Conservation (phyloP, 2,888 invertebrate genomes). For the Euzetes globulus region DNA sequence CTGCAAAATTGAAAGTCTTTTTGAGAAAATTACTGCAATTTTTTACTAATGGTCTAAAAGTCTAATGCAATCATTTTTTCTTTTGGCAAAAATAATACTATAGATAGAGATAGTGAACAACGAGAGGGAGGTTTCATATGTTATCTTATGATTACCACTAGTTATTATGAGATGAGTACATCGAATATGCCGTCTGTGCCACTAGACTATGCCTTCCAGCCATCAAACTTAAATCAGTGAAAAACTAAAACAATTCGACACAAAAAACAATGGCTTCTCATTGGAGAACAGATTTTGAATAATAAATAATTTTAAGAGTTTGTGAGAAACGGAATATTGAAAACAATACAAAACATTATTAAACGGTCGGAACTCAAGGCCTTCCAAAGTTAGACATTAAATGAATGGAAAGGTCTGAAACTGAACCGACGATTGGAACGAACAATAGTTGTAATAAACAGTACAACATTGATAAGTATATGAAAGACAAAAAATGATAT, state of each 20-base stretch:
- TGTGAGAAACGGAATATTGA: not conserved
- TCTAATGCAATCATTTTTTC: not conserved
- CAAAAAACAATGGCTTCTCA: not conserved
- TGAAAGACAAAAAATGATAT: no score
- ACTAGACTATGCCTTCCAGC: constrained; percentile 9
- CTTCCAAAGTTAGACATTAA: not conserved
- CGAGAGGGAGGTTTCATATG: not conserved
- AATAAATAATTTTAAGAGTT: not conserved
- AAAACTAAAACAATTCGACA: constrained; percentile 7
- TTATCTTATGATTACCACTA: constrained; percentile 11
- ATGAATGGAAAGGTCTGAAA: not conserved
- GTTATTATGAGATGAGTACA: not conserved
- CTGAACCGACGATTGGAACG: no score
- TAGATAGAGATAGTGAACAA: not conserved
- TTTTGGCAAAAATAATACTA: not conserved
- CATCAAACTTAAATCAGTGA: not conserved
- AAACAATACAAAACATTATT: not conserved
- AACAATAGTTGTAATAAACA: no score
- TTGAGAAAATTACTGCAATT: not conserved
- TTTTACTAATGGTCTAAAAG: not conserved
- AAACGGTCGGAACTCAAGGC: not conserved
- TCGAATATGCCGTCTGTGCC: not conserved
- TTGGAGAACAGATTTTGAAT: not conserved
- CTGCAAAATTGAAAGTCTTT: not conserved
- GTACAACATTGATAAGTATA: no score